Evolutionary conservation across 2,888 invertebrate genomes (phyloP), one percentile per base, ranked within the genome.

Genomic region (Mimas tiliae): DNA sequence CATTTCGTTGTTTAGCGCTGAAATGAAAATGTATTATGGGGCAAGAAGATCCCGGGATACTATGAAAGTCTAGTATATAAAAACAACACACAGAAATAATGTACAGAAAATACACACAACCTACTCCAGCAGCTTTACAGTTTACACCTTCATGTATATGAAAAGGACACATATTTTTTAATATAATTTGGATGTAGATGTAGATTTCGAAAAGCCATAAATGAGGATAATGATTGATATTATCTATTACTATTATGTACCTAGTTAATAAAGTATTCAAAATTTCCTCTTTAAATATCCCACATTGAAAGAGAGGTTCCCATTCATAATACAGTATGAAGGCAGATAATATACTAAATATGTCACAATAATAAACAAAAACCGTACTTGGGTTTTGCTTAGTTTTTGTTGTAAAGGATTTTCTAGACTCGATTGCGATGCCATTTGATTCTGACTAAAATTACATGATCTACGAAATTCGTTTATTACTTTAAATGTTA

Each of bases 21-120:
- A 70, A 71, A 71, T 70, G 68, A 70, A 69, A 72, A 68, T 65
- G 70, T 72, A 74, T 72, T 71, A 73, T 66, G 70, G 68, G 70
- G 67, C 58, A 75, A 71, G 68, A 71, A 69, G 67, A 68, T 63
- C 16, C 64, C 64, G 66, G n/a, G 45, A 14, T 8, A 38, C 58
- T 38, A 33, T 53, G n/a, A 33, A 34, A 58, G n/a, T 58, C 12
- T 19, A 58, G 33, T 19, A 16, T 58, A 58, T 58, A 16, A 55
- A 55, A 8, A 38, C 8, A 38, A 7, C 9, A 6, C 38, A 38
- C 2, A 1, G 9, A 7, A 38, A 38, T 38, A 38, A 38, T 38
- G 1, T 38, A 38, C 7, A 38, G 7, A 9, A 38, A 6, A 38
- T 9, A 38, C 1, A 38, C 8, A 38, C 8, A 38, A 9, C 38